Conservation (phyloP, 2,113 vertebrate genomes). For the Toxostoma redivivum region DNA sequence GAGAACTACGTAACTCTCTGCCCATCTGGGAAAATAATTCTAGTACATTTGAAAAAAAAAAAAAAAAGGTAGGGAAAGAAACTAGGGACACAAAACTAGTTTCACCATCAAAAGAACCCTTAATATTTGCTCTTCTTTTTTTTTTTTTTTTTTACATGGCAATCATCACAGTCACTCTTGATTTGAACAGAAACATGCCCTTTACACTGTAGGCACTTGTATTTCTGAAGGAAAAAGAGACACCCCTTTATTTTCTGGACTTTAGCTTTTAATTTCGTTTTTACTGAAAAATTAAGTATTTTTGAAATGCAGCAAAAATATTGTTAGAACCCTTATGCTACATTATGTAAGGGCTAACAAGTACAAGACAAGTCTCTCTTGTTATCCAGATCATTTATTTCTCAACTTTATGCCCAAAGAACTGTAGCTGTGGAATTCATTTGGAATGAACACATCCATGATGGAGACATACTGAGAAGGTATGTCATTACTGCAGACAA, state of each 20-base stretch:
- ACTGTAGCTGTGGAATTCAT: background rate
- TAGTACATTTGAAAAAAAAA: background rate
- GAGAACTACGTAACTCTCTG: background rate
- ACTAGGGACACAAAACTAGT: background rate
- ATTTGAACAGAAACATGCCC: background rate
- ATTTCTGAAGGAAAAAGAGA: background rate
- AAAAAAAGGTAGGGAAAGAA: background rate
- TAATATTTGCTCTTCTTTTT: background rate
- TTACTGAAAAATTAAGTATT: background rate
- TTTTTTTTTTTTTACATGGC: background rate
- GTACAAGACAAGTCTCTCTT: background rate
- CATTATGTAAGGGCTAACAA: background rate
- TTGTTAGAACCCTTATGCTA: background rate
- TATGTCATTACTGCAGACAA: background rate
- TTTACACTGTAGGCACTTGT: background rate
- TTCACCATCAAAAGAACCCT: background rate
- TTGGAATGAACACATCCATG: background rate
- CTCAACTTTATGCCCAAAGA: background rate
- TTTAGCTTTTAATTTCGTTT: background rate
- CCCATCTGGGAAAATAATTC: background rate
- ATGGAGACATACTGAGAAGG: background rate
- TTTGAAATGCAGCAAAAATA: background rate
- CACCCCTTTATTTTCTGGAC: background rate
- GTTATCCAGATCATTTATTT: background rate
- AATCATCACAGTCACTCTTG: background rate